Base-by-base conservation (phyloP, 30 jellyfish, hydroid and myxozoan species). In the Hydra vulgaris region DNA sequence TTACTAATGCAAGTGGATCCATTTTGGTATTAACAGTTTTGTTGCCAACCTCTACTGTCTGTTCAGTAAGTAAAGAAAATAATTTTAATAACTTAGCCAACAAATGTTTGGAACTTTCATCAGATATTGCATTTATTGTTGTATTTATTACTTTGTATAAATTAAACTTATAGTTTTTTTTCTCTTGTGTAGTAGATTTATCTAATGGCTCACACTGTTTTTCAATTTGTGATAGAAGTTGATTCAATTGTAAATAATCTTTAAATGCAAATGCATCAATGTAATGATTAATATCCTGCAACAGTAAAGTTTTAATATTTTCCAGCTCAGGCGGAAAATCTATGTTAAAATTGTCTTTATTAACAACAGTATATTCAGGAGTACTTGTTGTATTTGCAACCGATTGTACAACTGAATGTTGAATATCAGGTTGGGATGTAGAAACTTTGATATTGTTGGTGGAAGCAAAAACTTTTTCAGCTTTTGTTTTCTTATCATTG, bases 111-210 rank as follows among this genome's bases (percentile, higher is more conserved):
- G 97, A 95, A 18, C 95, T 79, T 26, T 89, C 92, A 61, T 89
- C 95, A 18, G 97, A 89, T 21, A 84, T 82, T 0, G 97, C 95
- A 89, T 89, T 89, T 24, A 89, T 84, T 23, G 95, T 84, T 18
- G 97, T 89, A 26, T 89, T 89, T 18, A 89, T 73, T 19, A 79
- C 95, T 66, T 85, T 85, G 53, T 80, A 79, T 17, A 89, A 72
- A 23, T 89, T 85, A 78, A 84, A 85, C 67, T 90, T 81, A 54
- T 78, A 83, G 18, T 86, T 17, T 52, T 88, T 88, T 71, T 72
- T 83, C 16, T 71, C 84, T 40, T 27, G 40, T 4, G 40, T 74
- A 0, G 80, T 27, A 12, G 68, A 78, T 53, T 78, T 78, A 78
- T 26, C 26, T 17, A 78, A 52, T 20, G 85, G 85, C n/a, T 78